These are phyloP conservation scores for Schlechtendalia chinensis DNA, from an alignment of 1,140 invertebrate genomes.

Conservation along the genomic window DNA sequence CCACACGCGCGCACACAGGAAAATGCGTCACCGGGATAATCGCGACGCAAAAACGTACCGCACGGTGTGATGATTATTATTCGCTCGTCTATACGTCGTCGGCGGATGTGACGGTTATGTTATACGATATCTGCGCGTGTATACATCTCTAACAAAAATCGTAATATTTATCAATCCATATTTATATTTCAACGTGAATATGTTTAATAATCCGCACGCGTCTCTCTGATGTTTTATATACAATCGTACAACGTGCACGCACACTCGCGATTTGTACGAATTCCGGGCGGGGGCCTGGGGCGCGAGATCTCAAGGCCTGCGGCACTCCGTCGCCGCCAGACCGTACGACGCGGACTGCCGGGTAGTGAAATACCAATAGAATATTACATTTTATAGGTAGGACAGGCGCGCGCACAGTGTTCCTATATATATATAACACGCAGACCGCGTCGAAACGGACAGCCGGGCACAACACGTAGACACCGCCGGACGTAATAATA, in stretches of 20 bases:
- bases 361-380: neutral
- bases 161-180: neutral
- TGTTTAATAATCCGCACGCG: neutral
- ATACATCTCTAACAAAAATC: neutral
- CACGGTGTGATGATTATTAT: too few relatives aligned
- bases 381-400: neutral
- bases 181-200: neutral
- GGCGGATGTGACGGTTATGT: too few relatives aligned
- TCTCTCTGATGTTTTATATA: neutral
- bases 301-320: neutral
- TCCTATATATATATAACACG: slow-evolving; percentile 26
- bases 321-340: neutral
- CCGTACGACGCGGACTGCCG: neutral
- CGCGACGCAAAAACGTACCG: too few relatives aligned
- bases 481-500: slow-evolving; percentile 14
- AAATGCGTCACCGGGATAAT: too few relatives aligned
- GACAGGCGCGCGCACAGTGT: neutral
- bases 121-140: neutral
- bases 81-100: too few relatives aligned
- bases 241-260: too few relatives aligned
- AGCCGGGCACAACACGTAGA: neutral
- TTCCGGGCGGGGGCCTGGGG: neutral
- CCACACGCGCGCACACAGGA: too few relatives aligned
- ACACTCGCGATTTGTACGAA: too few relatives aligned
- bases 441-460: slow-evolving; percentile 7